Evolutionary conservation across 2,113 vertebrate genomes (phyloP), one percentile per base, ranked within the genome.

Genomic region (Chunga burmeisteri): DNA sequence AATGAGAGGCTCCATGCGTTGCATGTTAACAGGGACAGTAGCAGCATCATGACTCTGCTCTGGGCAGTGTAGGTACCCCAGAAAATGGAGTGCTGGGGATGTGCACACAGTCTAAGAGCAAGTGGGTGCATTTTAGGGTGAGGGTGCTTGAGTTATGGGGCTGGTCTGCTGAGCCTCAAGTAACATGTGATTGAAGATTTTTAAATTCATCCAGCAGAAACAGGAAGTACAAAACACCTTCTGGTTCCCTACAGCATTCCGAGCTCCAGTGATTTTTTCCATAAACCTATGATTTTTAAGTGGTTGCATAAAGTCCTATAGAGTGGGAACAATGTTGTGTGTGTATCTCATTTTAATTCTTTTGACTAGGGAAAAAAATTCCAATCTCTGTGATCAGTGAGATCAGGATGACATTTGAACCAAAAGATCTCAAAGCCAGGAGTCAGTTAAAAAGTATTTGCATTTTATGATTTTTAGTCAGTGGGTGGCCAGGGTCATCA

Each of bases 401-500:
- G 27, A 40, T 84, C 84, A 78, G 18, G n/a, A 34, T 63, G n/a
- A 40, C 32, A n/a, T 62, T 53, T 72, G 71, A 58, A 53, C 16
- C 3, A n/a, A 61, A 89, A 81, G 5, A 71, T 71, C 12, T 44
- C 55, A 75, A 81, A 93, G 27, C 10, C 73, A 68, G 13, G 20
- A 89, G 15, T 50, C 34, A 81, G 32, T 46, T 72, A 55, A 89
- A 84, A 91, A 82, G 5, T 55, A 73, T 91, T 85, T 93, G 38
- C n/a, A 42, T 47, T 82, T 80, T 79, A 46, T 87, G 92, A 25
- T 82, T 95, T 79, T 27, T 17, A 95, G 74, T 58, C 53, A 46
- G 83, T 94, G 95, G 75, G 71, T 96, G 88, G 92, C 42, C 82
- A 81, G 49, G 40, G 34, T 91, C 44, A 59, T 91, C 30, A 34